Base-by-base conservation (phyloP, 2,888 invertebrate genomes). In the Ditula angustiorana region DNA sequence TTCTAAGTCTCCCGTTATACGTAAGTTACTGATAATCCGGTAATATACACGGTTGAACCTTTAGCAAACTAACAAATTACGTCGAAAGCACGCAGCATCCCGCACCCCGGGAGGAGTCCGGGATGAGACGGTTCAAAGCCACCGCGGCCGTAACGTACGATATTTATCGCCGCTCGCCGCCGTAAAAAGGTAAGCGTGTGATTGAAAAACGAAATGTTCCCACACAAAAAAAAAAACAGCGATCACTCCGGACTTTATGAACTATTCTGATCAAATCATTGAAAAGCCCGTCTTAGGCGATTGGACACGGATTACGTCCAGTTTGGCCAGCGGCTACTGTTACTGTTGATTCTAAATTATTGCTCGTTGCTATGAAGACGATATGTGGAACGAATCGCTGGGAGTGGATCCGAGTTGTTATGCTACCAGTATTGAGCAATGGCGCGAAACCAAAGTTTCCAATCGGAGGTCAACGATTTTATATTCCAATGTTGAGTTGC, bases 161-260 rank as follows among this genome's bases (percentile, higher is more conserved):
- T 87, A 86, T 92, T 92, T 92, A 92, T 92, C 87, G 81, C 81
- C 74, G 75, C 68, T 75, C 76, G 77, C 74, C 78, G 79, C 81
- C 80, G 85, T 86, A 86, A 87, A 88, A 87, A 85, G 84, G 80
- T 84, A 80, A 79, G 73, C 80, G 78, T 78, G 81, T 86, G 88
- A 90, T 88, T 89, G 89, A 89, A 88, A 85, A 86, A 88, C 83
- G 80, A 80, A 82, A 82, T 77, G 84, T 86, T 87, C 88, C 83
- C 89, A 90, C 87, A 86, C 80, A 85, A 84, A 86, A 83, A 80
- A n/a, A 74, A 75, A 77, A 50, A 49, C 50, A 30, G 50, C 50
- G 50, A 50, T 30, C 62, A 52, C 50, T 57, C 47, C 41, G 30
- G 65, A 65, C 61, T 69, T 69, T 67, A 67, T 61, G 74, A 74